Evolutionary conservation across 2,113 vertebrate species (phyloP), one percentile per base, ranked within the genome.

Genomic region (Entelurus aequoreus): DNA sequence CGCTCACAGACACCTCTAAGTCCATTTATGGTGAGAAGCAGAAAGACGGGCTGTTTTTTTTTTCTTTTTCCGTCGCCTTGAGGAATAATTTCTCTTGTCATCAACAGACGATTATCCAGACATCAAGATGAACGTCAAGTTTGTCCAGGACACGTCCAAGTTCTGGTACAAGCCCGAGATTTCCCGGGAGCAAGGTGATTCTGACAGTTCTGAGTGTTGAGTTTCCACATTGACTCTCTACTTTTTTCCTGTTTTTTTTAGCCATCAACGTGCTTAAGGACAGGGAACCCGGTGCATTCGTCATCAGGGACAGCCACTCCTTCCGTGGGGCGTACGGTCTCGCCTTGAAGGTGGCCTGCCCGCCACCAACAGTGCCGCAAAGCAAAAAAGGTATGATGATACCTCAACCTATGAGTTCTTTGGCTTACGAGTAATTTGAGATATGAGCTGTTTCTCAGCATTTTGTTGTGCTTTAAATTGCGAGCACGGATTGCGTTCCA

Each of bases 131-230:
- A 96, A 93, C 1, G 93, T 99, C 61, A 99, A 98, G 81, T 99
- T 99, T 89, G 96, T 99, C 42, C 96, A 99, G 88, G 96, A 99
- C 81, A 99, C 96, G 6, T 97, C 96, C 60, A 98, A 94, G 86
- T 99, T 90, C 86, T 99, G 96, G 96, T 99, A 99, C 88, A 99
- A 99, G 65, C 93, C 95, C 0, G 96, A 98, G 56, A 99, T 99
- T 82, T 94, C 95, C 77, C 90, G 96, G 76, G 96, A 99, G 74
- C 95, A 99, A 88, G 96, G 96, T 99, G 65, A 57, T 16, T 8
- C 40, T 11, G 12, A 67, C 88, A 3, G 6, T 4, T 8, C n/a
- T 15, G 6, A 8, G 35, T n/a, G 35, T 50, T 8, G 12, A 35
- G 9, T 6, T 7, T 8, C 42, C 2, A 8, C 9, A 16, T 21